Conservation (phyloP, 92 coral and sea anemone genomes). For the Zoanthus gigantus region DNA sequence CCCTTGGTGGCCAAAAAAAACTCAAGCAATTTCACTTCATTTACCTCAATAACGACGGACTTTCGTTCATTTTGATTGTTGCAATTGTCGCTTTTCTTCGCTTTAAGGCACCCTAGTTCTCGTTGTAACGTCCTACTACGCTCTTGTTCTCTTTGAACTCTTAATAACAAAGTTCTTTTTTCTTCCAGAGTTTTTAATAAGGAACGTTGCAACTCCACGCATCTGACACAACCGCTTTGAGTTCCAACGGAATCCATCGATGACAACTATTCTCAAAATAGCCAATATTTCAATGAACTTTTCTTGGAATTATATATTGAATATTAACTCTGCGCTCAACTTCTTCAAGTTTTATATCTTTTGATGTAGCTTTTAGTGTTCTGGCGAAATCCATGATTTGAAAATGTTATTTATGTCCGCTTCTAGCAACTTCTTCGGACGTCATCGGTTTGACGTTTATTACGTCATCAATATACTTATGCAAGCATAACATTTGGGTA, state of each 20-base stretch:
- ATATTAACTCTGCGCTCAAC: neutral
- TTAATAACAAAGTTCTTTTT: constrained; percentile 62
- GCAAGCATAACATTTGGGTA: neutral
- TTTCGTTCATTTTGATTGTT: neutral
- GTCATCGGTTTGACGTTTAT: neutral
- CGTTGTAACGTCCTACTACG: constrained; percentile 58
- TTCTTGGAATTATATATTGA: neutral
- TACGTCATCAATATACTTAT: neutral
- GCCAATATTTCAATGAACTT: neutral
- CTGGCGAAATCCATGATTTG: neutral
- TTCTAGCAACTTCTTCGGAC: neutral
- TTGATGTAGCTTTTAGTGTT: neutral
- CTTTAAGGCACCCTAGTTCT: constrained; percentile 64
- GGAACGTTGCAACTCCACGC: constrained; percentile 64
- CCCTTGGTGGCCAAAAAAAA: neutral
- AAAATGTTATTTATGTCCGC: neutral
- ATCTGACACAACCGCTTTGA: constrained; percentile 65
- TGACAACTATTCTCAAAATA: neutral
- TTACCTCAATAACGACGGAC: constrained; percentile 26
- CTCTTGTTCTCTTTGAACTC: constrained; percentile 67
- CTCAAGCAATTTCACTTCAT: neutral
- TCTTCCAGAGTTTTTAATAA: constrained; percentile 66
- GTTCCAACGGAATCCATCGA: constrained; percentile 40
- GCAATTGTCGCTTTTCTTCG: constrained; percentile 43
- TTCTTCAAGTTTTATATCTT: neutral